Conservation (phyloP, 2,113 vertebrate genomes). For the Rhynchopsitta pachyrhyncha region DNA sequence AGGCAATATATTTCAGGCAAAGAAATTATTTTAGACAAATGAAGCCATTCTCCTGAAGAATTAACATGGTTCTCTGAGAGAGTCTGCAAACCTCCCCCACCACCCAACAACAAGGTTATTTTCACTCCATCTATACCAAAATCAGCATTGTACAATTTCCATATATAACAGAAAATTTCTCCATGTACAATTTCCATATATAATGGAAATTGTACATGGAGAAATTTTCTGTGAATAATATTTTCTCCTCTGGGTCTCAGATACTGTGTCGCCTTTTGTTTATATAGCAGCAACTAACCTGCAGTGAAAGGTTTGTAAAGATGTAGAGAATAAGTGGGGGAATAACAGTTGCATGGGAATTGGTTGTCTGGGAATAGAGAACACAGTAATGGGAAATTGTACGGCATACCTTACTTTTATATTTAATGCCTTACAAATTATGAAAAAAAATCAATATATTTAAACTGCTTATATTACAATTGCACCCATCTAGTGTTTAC, state of each 20-base stretch:
- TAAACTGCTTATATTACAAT: not conserved
- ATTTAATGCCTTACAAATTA: not conserved
- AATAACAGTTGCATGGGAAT: not conserved
- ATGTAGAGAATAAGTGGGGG: not conserved
- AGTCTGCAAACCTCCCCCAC: not conserved
- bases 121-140: not conserved
- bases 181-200: not conserved
- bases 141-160: not conserved
- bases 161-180: no score
- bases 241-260: not conserved
- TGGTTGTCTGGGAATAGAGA: not conserved
- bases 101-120: not conserved
- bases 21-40: not conserved
- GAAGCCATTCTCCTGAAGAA: not conserved
- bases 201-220: not conserved
- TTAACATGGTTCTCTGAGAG: not conserved
- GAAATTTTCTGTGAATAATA: not conserved
- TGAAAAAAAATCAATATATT: not conserved
- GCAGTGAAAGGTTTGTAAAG: not conserved
- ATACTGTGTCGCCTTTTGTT: not conserved
- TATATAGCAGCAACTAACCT: not conserved
- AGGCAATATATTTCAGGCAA: not conserved
- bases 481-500: not conserved
- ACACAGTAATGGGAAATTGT: not conserved
- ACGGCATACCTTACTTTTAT: not conserved